These are phyloP conservation scores for Neostethus bicornis DNA, from an alignment of 2,797 vertebrate species.

Conservation along the genomic window DNA sequence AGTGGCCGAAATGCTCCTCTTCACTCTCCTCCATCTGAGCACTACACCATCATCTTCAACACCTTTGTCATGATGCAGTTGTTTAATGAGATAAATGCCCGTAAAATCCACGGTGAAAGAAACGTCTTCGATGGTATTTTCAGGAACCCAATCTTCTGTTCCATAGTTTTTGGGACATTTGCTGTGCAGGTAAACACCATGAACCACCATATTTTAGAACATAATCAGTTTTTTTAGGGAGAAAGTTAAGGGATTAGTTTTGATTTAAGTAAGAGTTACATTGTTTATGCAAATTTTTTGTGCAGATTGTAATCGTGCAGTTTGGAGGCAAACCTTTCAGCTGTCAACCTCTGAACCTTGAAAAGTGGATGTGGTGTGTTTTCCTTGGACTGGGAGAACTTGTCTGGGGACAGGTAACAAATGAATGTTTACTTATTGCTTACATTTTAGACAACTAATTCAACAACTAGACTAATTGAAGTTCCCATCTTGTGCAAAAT, in stretches of 20 bases:
- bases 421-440: conserved; percentile 13
- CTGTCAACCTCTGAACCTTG: conserved; percentile 91
- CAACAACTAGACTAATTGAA: no score
- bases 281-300: conserved; percentile 32
- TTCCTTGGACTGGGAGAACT: conserved; percentile 97
- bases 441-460: no score
- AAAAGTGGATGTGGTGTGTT: conserved; percentile 99
- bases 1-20: conserved; percentile 93
- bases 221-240: not conserved
- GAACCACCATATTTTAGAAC: not conserved
- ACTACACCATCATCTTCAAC: conserved; percentile 99
- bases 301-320: conserved; percentile 94
- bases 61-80: conserved; percentile 99
- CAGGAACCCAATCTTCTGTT: conserved; percentile 97
- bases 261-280: not conserved
- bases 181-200: conserved; percentile 86
- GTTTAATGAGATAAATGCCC: conserved; percentile 98
- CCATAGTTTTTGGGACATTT: conserved; percentile 95
- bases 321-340: conserved; percentile 98
- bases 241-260: not conserved
- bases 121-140: conserved; percentile 98
- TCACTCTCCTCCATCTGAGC: conserved; percentile 95
- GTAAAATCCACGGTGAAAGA: conserved; percentile 97
- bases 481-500: no score
- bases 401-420: conserved; percentile 96